Conservation (phyloP, 2,888 invertebrate species). For the Drosophila ezoana region DNA sequence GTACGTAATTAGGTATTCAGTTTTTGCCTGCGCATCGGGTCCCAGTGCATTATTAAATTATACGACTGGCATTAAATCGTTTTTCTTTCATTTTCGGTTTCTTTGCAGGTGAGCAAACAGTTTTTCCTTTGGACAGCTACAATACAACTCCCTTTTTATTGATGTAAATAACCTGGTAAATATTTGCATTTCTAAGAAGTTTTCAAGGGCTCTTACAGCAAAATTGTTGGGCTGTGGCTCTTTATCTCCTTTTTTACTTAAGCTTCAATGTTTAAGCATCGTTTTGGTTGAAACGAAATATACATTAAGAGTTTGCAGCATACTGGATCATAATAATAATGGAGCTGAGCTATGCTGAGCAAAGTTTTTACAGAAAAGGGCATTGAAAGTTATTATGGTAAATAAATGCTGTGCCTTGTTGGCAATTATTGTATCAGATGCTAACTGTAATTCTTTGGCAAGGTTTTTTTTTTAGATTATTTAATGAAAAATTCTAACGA, state of each 20-base stretch:
- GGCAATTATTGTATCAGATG: background rate
- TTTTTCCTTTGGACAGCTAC: conserved; percentile 39
- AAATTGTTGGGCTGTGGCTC: conserved; percentile 34
- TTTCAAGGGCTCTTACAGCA: conserved; percentile 43
- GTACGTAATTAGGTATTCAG: conserved; percentile 58
- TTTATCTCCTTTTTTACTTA: background rate
- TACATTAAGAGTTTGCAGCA: background rate
- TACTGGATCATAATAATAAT: conserved; percentile 8
- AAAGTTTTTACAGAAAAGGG: background rate
- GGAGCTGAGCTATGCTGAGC: conserved; percentile 1
- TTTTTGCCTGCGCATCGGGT: conserved; percentile 10
- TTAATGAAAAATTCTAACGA: background rate
- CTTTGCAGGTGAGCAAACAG: conserved; percentile 68
- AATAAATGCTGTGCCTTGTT: too few species aligned
- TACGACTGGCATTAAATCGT: conserved; percentile 32
- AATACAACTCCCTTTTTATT: conserved; percentile 2
- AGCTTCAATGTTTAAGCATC: conserved; percentile 28
- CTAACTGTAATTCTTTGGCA: background rate
- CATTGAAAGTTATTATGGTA: background rate
- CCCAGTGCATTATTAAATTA: conserved; percentile 47
- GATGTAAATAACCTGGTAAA: conserved; percentile 46
- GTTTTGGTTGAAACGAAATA: conserved; percentile 1
- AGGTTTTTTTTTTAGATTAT: background rate
- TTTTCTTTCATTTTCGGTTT: conserved; percentile 28
- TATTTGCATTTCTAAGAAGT: conserved; percentile 43